Evolutionary conservation across 2,888 invertebrate species (phyloP), one percentile per base, ranked within the genome.

Genomic region (Parnassius smintheus): DNA sequence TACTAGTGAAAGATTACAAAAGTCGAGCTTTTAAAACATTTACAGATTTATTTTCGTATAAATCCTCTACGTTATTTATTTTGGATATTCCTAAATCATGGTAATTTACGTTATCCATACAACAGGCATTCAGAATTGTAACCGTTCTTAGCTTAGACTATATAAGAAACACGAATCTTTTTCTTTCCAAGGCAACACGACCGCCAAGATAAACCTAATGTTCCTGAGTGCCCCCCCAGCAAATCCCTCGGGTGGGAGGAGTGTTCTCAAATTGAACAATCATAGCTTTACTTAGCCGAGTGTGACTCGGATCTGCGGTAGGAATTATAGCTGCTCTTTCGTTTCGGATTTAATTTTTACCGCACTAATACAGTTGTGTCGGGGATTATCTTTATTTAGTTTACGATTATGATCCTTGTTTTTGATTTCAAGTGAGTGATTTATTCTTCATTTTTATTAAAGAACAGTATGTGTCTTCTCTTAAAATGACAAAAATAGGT

Each of bases 261-360:
- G 69, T 66, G 59, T 57, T 62, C 65, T 64, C 66, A 71, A 77
- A 75, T 75, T 76, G 72, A 73, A 75, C 74, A 76, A 74, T 73
- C 75, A 73, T 72, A 72, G 65, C 66, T 58, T 67, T 60, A 64
- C 67, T 70, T 65, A 67, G 66, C 57, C 54, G 48, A 49, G 64
- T 64, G 64, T 64, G 60, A 64, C 52, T 56, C 60, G 62, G 58
- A 52, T 64, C 63, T 59, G 35, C 53, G 57, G 22, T 9, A 25
- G 56, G 50, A 56, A 48, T 59, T 63, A 64, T 60, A 41, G 25
- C 22, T 51, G 51, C 51, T 56, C 50, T 61, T 62, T 55, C 49
- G 8, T 57, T 55, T 59, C 44, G 22, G 41, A n/a, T 56, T 53
- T 56, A 60, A 56, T 56, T 63, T 62, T 51, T 46, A 56, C 25